These are phyloP conservation scores for Drosophila subpulchrella DNA, from an alignment of 1,140 invertebrate genomes.

Conservation along the genomic window DNA sequence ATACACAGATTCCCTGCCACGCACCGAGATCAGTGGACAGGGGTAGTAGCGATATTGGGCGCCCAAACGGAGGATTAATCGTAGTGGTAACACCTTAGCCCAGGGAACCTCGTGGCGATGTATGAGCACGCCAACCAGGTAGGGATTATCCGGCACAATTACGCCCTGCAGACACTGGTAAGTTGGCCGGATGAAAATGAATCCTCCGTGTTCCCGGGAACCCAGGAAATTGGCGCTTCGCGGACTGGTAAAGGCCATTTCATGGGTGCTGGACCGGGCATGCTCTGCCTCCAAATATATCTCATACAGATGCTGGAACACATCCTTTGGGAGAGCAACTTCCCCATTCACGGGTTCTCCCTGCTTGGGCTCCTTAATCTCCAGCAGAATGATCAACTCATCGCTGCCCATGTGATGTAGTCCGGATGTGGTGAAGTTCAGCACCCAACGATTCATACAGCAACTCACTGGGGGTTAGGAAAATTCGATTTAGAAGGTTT, in stretches of 20 bases:
- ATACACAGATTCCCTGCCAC: constrained; percentile 92
- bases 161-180: constrained; percentile 94
- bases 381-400: constrained; percentile 92
- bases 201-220: constrained; percentile 93
- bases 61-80: constrained; percentile 90
- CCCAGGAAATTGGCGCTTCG: constrained; percentile 88
- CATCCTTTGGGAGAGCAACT: constrained; percentile 89
- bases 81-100: constrained; percentile 90
- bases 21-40: constrained; percentile 92
- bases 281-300: constrained; percentile 92
- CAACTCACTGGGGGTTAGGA: constrained; percentile 88
- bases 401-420: constrained; percentile 93
- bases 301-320: constrained; percentile 91
- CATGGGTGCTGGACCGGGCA: constrained; percentile 88
- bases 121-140: constrained; percentile 92
- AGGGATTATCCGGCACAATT: constrained; percentile 90
- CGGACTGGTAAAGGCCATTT: constrained; percentile 90
- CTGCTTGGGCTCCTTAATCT: constrained; percentile 86
- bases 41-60: constrained; percentile 96
- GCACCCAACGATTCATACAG: constrained; percentile 92
- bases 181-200: constrained; percentile 92
- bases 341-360: constrained; percentile 81
- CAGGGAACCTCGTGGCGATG: constrained; percentile 95
- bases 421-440: constrained; percentile 93
- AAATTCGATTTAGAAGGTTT: constrained; percentile 23